Evolutionary conservation across 2,113 vertebrate genomes (phyloP).

Genomic region (Rattus rattus): DNA sequence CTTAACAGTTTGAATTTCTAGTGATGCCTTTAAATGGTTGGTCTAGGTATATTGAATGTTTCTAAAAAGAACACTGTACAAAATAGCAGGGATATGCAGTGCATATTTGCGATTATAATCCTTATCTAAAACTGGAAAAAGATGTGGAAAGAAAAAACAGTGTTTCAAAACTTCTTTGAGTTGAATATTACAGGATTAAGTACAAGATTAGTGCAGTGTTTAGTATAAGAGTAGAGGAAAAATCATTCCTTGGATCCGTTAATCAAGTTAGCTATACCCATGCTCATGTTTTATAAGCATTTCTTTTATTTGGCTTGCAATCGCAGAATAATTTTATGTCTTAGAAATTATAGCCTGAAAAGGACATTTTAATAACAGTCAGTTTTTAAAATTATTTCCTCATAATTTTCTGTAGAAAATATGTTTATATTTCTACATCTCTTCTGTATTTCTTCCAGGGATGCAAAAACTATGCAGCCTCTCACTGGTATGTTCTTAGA

Average conservation of each 20-base stretch:
- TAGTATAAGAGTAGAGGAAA: neutral
- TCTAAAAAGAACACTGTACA: neutral
- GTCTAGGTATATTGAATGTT: neutral
- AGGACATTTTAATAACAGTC: neutral
- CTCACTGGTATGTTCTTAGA: neutral
- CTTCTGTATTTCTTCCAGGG: neutral
- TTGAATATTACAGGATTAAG: conserved; percentile 38
- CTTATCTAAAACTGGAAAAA: neutral
- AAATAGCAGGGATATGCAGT: neutral
- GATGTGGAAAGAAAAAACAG: neutral
- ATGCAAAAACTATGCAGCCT: neutral
- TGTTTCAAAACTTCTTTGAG: neutral
- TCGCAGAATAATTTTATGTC: conserved; percentile 5
- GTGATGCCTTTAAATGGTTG: neutral
- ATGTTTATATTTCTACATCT: conserved; percentile 40
- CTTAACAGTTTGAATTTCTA: neutral
- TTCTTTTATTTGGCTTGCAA: conserved; percentile 22
- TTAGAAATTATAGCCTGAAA: conserved; percentile 43
- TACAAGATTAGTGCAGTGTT: neutral
- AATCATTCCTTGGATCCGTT: conserved; percentile 49
- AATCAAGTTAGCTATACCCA: conserved; percentile 43
- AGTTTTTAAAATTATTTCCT: conserved; percentile 31
- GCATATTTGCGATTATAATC: neutral
- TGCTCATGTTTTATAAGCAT: conserved; percentile 44
- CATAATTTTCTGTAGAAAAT: conserved; percentile 37